phyloP scores from a whole-genome alignment of 1,140 invertebrate genomes.

The Cepaea nemoralis region DNA sequence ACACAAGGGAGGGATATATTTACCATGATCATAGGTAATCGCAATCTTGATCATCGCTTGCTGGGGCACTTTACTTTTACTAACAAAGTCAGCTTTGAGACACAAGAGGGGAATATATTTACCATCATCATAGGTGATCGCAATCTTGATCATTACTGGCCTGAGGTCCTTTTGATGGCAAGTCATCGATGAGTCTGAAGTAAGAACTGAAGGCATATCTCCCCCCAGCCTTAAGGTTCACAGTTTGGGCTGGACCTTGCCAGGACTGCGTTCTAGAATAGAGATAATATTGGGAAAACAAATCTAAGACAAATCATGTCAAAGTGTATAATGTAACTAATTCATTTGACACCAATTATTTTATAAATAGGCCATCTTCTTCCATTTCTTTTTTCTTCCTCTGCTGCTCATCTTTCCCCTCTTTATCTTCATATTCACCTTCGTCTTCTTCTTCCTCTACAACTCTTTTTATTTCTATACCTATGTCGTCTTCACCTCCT shows the following conservation, averaged over 20 bases:
- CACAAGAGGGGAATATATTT: background rate
- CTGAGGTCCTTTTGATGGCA: background rate
- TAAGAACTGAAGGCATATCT: constrained; percentile 25
- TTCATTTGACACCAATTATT: too few species aligned
- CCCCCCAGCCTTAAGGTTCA: constrained; percentile 16
- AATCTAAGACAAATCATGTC: too few species aligned
- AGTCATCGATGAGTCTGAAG: background rate
- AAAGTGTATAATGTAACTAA: too few species aligned
- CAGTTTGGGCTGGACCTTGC: constrained; percentile 2
- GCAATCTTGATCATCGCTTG: background rate
- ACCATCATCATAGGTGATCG: background rate
- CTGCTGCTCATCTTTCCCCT: too few species aligned
- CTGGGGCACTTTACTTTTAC: background rate
- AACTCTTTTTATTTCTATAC: too few species aligned
- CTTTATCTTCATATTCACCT: too few species aligned
- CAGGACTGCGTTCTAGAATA: background rate
- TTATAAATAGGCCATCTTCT: too few species aligned
- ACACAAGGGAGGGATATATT: too few species aligned
- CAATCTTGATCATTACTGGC: background rate
- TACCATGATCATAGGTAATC: background rate
- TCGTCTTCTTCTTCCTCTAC: too few species aligned
- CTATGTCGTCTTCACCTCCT: too few species aligned
- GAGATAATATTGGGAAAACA: background rate
- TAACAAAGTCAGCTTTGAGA: too few species aligned
- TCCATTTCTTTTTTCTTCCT: too few species aligned